phyloP scores from a whole-genome alignment of 2,797 vertebrate genomes.

The Periophthalmus magnuspinnatus region DNA sequence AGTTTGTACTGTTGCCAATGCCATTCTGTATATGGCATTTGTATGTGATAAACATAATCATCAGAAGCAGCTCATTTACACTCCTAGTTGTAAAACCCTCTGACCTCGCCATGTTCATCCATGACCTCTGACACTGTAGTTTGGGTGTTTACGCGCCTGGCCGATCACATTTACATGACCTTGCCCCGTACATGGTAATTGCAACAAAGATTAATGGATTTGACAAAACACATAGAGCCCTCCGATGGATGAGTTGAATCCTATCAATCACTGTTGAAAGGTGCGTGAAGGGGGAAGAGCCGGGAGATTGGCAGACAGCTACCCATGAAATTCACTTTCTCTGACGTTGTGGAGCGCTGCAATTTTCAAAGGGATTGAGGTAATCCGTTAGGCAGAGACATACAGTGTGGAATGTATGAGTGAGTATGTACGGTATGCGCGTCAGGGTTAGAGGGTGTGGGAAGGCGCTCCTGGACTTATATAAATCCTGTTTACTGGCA shows the following conservation, averaged over 20 bases:
- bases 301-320: slow-evolving; percentile 70
- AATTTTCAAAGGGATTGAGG: slow-evolving; percentile 62
- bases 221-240: slow-evolving; percentile 26
- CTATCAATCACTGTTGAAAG: slow-evolving; percentile 69
- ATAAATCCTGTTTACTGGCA: slow-evolving; percentile 24
- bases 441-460: slow-evolving; percentile 1
- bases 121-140: slow-evolving; percentile 4
- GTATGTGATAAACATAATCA: neutral
- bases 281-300: slow-evolving; percentile 52
- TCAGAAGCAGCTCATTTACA: neutral
- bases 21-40: neutral
- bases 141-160: slow-evolving; percentile 30
- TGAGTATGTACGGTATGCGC: neutral
- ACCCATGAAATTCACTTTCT: slow-evolving; percentile 74
- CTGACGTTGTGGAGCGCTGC: slow-evolving; percentile 47
- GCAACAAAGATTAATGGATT: slow-evolving; percentile 53
- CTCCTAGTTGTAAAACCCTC: neutral
- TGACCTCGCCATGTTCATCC: neutral
- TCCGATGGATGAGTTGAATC: slow-evolving; percentile 55
- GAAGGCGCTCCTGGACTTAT: slow-evolving; percentile 21
- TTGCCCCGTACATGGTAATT: slow-evolving; percentile 45
- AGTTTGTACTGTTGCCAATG: neutral
- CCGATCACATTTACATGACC: slow-evolving; percentile 50
- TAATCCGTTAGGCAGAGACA: slow-evolving; percentile 36
- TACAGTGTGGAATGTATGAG: slow-evolving; percentile 26